A percentile compares a stretch with the other conserved stretches of the same genome.
Evolutionary conservation across 2,113 vertebrate genomes (phyloP).

Genomic region (Scophthalmus maximus): DNA sequence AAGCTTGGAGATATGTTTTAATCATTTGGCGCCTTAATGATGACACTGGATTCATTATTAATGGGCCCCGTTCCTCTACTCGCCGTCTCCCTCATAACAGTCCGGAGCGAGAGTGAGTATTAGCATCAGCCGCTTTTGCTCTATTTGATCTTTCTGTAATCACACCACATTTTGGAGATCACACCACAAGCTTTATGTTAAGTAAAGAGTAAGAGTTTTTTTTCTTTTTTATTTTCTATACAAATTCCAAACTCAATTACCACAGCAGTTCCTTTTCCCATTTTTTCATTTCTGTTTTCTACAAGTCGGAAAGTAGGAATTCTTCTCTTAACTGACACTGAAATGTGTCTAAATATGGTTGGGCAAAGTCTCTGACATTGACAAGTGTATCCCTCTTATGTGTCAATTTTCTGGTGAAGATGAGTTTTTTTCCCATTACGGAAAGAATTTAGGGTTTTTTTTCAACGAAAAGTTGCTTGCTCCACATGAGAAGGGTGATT

Average conservation of each 20-base stretch:
- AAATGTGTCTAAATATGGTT: no score
- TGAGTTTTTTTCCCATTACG: no score
- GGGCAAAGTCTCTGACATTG: background rate
- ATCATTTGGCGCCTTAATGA: conserved; percentile 89
- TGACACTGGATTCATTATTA: conserved; percentile 93
- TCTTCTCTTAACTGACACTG: no score
- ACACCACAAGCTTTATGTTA: conserved; percentile 74
- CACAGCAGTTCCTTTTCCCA: background rate
- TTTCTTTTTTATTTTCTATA: conserved; percentile 20
- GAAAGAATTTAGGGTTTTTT: no score
- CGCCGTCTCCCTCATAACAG: conserved; percentile 72
- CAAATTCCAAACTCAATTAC: conserved; percentile 58
- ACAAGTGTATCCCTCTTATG: no score
- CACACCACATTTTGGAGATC: conserved; percentile 75
- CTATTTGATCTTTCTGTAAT: conserved; percentile 81
- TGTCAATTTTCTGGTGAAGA: no score
- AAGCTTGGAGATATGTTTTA: conserved; percentile 90
- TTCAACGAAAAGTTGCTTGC: no score
- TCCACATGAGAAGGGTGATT: no score
- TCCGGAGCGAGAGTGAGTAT: conserved; percentile 54
- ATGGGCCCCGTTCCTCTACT: conserved; percentile 80
- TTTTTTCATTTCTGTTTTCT: background rate
- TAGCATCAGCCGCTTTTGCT: conserved; percentile 73
- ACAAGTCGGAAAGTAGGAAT: no score
- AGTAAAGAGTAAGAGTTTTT: conserved; percentile 63